These are phyloP conservation scores for Daboia siamensis DNA, from an alignment of 2,113 vertebrate genomes.

Conservation along the genomic window DNA sequence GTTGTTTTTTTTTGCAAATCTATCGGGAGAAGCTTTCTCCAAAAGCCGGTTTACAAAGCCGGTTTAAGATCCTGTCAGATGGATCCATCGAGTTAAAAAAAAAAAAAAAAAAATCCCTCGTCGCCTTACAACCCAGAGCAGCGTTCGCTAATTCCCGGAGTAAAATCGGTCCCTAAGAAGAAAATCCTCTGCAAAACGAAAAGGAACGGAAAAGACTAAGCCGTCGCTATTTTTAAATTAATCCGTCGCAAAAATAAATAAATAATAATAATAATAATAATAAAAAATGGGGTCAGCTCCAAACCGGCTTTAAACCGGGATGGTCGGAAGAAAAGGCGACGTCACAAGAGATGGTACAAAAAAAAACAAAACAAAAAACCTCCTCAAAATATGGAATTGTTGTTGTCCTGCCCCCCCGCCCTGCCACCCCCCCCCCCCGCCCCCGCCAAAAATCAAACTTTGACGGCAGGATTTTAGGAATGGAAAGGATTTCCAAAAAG, in stretches of 20 bases:
- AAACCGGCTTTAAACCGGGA: not conserved
- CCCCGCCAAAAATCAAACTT: too few relatives aligned
- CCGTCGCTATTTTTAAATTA: not conserved
- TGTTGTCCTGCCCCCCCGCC: too few relatives aligned
- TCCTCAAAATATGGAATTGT: too few relatives aligned
- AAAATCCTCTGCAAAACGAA: not conserved
- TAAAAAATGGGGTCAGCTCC: not conserved
- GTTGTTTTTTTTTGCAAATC: too few relatives aligned
- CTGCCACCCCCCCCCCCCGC: too few relatives aligned
- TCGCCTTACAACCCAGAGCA: not conserved
- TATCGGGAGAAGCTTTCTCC: too few relatives aligned
- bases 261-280: too few relatives aligned
- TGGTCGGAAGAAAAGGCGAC: too few relatives aligned
- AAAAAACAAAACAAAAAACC: too few relatives aligned
- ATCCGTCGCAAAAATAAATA: too few relatives aligned
- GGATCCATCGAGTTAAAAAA: not conserved
- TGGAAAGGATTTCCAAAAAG: not conserved
- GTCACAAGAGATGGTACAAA: too few relatives aligned
- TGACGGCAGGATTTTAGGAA: not conserved
- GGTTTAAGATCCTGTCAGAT: not conserved
- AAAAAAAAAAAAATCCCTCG: not conserved
- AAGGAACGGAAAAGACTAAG: not conserved
- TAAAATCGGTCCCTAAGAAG: not conserved
- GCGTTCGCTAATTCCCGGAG: not conserved
- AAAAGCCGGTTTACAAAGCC: not conserved